These are phyloP conservation scores for Acleris emargana DNA, from an alignment of 2,888 invertebrate species.

Conservation along the genomic window DNA sequence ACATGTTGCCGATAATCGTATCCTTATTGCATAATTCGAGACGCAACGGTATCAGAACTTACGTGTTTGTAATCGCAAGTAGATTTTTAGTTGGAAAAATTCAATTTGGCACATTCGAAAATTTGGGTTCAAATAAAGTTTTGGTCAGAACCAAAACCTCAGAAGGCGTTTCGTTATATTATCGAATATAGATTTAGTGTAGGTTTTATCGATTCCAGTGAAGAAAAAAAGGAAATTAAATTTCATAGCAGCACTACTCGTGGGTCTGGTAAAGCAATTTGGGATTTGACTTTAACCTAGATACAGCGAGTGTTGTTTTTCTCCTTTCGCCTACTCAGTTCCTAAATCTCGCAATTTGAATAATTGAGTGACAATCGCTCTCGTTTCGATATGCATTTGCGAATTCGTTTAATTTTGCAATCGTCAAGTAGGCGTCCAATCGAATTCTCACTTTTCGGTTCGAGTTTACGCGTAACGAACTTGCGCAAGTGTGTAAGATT, in stretches of 20 bases:
- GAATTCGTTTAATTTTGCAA: constrained; percentile 29
- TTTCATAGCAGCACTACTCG: no score
- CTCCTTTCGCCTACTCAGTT: constrained; percentile 12
- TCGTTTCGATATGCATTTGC: constrained; percentile 24
- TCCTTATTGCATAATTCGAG: constrained; percentile 37
- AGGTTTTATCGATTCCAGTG: no score
- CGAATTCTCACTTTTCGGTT: constrained; percentile 26
- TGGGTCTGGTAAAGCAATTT: neutral
- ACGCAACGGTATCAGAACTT: constrained; percentile 27
- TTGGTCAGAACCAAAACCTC: no score
- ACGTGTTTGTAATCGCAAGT: constrained; percentile 27
- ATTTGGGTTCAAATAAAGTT: no score
- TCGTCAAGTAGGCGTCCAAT: constrained; percentile 6
- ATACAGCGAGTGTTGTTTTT: constrained; percentile 5
- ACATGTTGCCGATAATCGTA: constrained; percentile 32
- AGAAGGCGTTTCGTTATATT: no score
- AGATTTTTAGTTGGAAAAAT: constrained; percentile 6
- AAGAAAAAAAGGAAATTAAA: no score
- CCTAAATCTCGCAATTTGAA: constrained; percentile 21
- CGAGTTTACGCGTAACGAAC: constrained; percentile 21
- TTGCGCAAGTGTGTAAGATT: constrained; percentile 28
- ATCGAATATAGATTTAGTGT: no score
- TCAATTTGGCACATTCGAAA: no score
- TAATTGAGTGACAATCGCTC: constrained; percentile 25
- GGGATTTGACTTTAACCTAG: constrained; percentile 1